Evolutionary conservation across 2,113 vertebrate species (phyloP).

Genomic region (Oryzias javanicus): DNA sequence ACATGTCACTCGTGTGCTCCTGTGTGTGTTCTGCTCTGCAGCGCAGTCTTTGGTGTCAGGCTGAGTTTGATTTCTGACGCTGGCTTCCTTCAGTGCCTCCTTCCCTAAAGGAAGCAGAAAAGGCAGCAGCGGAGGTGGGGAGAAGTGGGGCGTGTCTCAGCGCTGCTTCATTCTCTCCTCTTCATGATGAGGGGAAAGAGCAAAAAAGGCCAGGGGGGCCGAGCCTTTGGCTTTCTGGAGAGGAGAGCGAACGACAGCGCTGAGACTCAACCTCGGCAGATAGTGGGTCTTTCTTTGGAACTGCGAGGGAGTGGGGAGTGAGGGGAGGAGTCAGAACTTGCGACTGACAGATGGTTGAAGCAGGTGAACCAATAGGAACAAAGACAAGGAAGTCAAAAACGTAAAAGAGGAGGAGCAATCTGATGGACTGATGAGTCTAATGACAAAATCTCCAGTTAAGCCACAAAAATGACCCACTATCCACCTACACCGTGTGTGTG

Average conservation of each 20-base stretch:
- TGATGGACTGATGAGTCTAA: conserved; percentile 44
- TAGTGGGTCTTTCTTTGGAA: conserved; percentile 99
- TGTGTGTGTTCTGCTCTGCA: conserved; percentile 31
- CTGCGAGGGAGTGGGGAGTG: conserved; percentile 70
- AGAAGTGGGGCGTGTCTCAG: conserved; percentile 32
- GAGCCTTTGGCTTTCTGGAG: conserved; percentile 47
- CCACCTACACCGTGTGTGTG: conserved; percentile 73
- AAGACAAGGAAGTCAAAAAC: conserved; percentile 26
- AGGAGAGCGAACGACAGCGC: conserved; percentile 25
- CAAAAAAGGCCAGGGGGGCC: neutral
- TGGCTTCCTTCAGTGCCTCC: conserved; percentile 27
- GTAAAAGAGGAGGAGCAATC: conserved; percentile 24
- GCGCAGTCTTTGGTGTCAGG: conserved; percentile 28
- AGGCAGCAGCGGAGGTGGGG: conserved; percentile 5
- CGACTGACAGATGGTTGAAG: conserved; percentile 57
- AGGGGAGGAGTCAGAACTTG: conserved; percentile 43
- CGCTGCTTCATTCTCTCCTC: conserved; percentile 30
- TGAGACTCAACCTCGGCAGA: conserved; percentile 71
- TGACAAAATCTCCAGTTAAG: conserved; percentile 84
- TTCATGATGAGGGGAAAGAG: neutral
- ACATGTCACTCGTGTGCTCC: conserved; percentile 6
- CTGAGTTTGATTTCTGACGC: conserved; percentile 32
- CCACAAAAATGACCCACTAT: conserved; percentile 99
- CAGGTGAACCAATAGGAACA: conserved; percentile 49
- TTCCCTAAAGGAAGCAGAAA: neutral